These are phyloP conservation scores for Synaphobranchus kaupii DNA, from an alignment of 2,797 vertebrate genomes.

Conservation along the genomic window DNA sequence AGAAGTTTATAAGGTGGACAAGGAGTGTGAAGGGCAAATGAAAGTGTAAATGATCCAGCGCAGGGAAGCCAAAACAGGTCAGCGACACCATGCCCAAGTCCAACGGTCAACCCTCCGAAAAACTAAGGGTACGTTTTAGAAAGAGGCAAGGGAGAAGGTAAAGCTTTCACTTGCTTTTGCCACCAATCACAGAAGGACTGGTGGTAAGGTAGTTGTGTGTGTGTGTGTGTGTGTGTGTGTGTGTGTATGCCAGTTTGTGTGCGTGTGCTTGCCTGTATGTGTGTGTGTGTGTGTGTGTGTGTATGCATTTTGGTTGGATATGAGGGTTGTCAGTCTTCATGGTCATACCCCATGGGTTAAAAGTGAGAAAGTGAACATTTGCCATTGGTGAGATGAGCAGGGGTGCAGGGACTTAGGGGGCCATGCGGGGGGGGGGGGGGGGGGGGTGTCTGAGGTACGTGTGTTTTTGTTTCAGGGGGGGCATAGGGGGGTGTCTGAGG, in stretches of 20 bases:
- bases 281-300: conserved; percentile 41
- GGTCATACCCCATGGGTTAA: conserved; percentile 88
- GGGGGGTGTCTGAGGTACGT: no score
- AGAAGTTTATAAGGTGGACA: conserved; percentile 35
- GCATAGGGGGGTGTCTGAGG: no score
- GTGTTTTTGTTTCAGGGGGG: no score
- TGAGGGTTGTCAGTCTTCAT: conserved; percentile 98
- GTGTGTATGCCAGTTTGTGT: no score
- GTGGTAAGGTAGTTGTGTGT: conserved; percentile 23
- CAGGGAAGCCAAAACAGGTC: conserved; percentile 63
- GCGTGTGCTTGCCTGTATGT: neutral
- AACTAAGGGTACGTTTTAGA: conserved; percentile 40
- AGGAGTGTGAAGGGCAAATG: conserved; percentile 38
- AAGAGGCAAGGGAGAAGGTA: conserved; percentile 33
- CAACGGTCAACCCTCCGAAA: conserved; percentile 89
- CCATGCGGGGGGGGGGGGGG: conserved; percentile 43
- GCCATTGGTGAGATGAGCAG: conserved; percentile 67
- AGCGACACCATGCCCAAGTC: conserved; percentile 69
- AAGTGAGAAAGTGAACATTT: conserved; percentile 64
- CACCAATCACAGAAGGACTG: neutral
- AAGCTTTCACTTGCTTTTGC: neutral
- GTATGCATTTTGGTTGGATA: conserved; percentile 48
- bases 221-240: neutral
- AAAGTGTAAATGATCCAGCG: conserved; percentile 41
- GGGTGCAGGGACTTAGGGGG: conserved; percentile 69